Conservation (phyloP, 2,113 vertebrate genomes). For the Haemorhous mexicanus region DNA sequence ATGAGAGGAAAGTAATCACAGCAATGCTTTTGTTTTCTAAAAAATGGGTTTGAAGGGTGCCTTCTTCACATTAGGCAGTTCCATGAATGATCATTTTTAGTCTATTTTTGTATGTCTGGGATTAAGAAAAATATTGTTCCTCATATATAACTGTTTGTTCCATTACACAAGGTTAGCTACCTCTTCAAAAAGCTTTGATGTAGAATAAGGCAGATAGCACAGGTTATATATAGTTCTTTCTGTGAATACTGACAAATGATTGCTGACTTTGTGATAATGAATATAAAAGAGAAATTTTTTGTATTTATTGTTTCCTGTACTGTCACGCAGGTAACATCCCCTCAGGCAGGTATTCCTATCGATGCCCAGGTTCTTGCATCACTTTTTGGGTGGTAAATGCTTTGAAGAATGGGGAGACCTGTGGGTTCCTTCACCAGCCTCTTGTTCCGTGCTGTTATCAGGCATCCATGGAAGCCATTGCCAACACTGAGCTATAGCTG, state of each 20-base stretch:
- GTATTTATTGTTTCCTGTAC: neutral
- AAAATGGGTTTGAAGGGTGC: neutral
- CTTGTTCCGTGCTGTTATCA: neutral
- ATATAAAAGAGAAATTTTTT: neutral
- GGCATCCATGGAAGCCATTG: fast-evolving
- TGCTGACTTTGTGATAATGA: neutral
- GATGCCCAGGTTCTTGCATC: neutral
- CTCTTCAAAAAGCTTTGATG: neutral
- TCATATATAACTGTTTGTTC: neutral
- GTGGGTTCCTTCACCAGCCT: neutral
- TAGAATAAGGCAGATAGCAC: neutral
- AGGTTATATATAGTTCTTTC: neutral
- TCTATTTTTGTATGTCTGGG: neutral
- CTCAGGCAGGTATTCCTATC: neutral
- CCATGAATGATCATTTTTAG: neutral
- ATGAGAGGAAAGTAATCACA: neutral
- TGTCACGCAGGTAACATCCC: neutral
- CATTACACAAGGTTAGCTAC: neutral
- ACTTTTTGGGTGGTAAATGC: neutral
- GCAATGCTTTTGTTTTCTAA: neutral
- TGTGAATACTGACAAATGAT: neutral
- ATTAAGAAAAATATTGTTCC: neutral
- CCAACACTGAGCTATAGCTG: neutral
- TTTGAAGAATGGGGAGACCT: neutral
- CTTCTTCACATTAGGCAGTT: neutral